Base-by-base conservation (phyloP, 2,113 vertebrate species). In the Orcinus orca region DNA sequence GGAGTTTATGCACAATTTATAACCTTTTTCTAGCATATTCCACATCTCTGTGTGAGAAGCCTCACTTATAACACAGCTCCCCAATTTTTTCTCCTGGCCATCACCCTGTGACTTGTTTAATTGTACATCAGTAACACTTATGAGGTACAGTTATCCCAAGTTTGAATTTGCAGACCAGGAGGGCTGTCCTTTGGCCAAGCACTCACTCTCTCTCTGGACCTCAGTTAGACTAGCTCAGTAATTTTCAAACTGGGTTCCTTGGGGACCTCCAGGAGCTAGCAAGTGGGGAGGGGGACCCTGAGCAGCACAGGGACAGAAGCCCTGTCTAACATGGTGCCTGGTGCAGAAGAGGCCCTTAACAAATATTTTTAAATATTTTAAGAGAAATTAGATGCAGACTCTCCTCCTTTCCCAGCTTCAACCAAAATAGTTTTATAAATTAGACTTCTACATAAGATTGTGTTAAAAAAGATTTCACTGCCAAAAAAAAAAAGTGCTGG, bases 391-490 rank as follows among this genome's bases (percentile, higher is more conserved):
- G 20, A 60, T 96, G 26, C 14, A 93, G 79, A 81, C 10, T 58
- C 21, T 89, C 67, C 53, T 96, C 55, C 25, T 82, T 93, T 81
- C 44, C 29, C 65, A 88, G 36, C 47, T 93, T 55, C 62, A 85
- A 67, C 29, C 38, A 89, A 97, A 88, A 71, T 47, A 67, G 38
- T 55, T 74, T 90, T 92, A 86, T 41, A 95, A 87, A 89, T 90
- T 89, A 79, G 41, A 58, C 91, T 93, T 93, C 55, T 71, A 62
- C 63, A 44, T 73, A 63, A 82, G 65, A 82, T 44, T 82, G 1
- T 85, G 2, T 71, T 95, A 29, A 84, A 94, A 96, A 90, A 83
- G 62, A 91, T 47, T 89, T 31, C 7, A n/a, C 47, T 67, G 33
- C 60, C 71, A 88, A 63, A 60, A 55, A 38, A 67, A 38, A 29